Evolutionary conservation across 2,888 invertebrate genomes (phyloP).

Genomic region (Amphipoea lucens): DNA sequence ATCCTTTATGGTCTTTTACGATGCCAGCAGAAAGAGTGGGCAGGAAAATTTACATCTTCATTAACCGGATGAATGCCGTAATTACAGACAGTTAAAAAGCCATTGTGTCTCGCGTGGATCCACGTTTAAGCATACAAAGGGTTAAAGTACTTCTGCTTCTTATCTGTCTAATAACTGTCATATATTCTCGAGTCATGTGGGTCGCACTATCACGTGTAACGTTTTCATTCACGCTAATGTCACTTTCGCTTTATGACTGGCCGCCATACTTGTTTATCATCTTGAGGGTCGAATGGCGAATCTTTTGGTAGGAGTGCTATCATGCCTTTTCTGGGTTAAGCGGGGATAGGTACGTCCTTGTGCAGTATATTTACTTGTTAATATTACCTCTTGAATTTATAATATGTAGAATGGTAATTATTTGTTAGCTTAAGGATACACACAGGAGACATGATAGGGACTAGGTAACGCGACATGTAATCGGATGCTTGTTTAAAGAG

Average conservation of each 20-base stretch:
- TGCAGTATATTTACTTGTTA: constrained; percentile 8
- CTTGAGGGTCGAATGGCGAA: constrained; percentile 52
- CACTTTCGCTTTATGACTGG: constrained; percentile 62
- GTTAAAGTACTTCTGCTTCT: constrained; percentile 33
- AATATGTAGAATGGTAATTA: neutral
- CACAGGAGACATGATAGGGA: neutral
- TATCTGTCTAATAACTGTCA: constrained; percentile 40
- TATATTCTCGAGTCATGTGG: constrained; percentile 53
- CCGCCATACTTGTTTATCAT: constrained; percentile 59
- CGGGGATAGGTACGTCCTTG: constrained; percentile 16
- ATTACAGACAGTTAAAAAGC: no score
- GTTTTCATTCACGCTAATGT: constrained; percentile 64
- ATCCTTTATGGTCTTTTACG: neutral
- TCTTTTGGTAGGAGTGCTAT: constrained; percentile 39
- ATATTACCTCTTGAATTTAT: constrained; percentile 26
- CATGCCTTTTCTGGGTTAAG: constrained; percentile 29
- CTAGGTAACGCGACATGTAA: no score
- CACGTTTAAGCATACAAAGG: no score
- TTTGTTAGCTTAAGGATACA: neutral
- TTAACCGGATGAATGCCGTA: no score
- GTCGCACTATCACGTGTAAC: constrained; percentile 60
- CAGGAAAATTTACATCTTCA: neutral
- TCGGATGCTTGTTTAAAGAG: neutral
- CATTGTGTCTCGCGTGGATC: no score
- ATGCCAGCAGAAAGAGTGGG: neutral